Evolutionary conservation across 2,888 invertebrate species (phyloP), one percentile per base, ranked within the genome.

Genomic region (Cryptops parisi): DNA sequence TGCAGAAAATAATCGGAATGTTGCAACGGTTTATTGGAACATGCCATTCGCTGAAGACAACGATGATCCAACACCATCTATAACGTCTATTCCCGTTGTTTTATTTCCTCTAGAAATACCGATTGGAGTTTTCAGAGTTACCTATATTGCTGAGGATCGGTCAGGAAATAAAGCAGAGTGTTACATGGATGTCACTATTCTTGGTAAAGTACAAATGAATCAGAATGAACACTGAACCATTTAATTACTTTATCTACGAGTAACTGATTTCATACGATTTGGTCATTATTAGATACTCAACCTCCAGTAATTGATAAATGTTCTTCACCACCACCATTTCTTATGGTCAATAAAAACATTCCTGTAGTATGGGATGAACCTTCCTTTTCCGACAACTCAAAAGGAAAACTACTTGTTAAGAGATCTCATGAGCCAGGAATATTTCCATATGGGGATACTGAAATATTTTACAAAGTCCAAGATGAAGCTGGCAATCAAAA

Each of bases 91-190:
- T 57, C 80, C 81, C 1, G 73, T 76, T 15, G 67, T 79, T 3
- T 68, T 67, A 40, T 72, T 75, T 47, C 74, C 75, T 1, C 69
- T 71, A 62, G 73, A 73, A 60, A 74, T 79, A 46, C 73, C 74
- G 56, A 75, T 80, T 58, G 81, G 80, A 1, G 63, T 64, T 22
- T 77, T 76, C 3, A 65, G 65, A 12, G 72, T 82, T n/a, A 74
- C 73, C 0, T 81, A 80, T 64, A 71, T 74, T 12, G 79, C 80
- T 0, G 75, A 76, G 59, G 81, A 82, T 66, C 64, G 70, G 1
- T 74, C 72, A 54, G 73, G 74, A 41, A 81, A 81, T 63, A 72
- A 70, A 57, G 78, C 75, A 0, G 72, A 73, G 53, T 82, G 82
- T 61, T 71, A 70, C 55, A 80, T 81, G 61, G 70, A 67, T 22